Percentiles rank a stretch among this genome's conserved stretches.
These are phyloP conservation scores for Epirrhoe alternata DNA, from an alignment of 2,888 invertebrate genomes.

Conservation along the genomic window DNA sequence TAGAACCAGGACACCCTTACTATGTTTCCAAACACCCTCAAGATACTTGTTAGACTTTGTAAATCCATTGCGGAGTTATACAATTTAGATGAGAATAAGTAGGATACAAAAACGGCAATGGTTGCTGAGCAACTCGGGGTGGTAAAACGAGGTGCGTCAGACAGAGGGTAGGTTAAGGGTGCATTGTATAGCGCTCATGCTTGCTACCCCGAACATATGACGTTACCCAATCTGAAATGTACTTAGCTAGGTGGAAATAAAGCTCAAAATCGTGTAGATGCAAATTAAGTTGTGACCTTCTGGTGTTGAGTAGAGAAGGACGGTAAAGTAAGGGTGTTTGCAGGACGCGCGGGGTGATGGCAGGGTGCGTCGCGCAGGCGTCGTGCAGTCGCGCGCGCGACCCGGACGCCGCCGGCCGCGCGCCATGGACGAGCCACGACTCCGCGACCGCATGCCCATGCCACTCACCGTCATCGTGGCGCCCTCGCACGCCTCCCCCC, in stretches of 20 bases:
- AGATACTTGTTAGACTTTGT: not conserved
- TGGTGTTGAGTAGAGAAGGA: conserved; percentile 37
- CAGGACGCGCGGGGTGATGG: conserved; percentile 72
- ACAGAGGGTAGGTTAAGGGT: conserved; percentile 79
- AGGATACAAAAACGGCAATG: conserved; percentile 50
- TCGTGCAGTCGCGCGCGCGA: conserved; percentile 85
- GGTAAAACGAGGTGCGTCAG: conserved; percentile 43
- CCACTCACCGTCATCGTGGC: conserved; percentile 86
- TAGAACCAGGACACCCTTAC: conserved; percentile 36
- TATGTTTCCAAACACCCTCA: conserved; percentile 5
- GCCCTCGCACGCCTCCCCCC: conserved; percentile 88
- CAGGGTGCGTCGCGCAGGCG: conserved; percentile 83
- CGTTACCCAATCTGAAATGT: conserved; percentile 24
- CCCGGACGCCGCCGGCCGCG: conserved; percentile 85
- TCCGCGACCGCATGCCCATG: conserved; percentile 69
- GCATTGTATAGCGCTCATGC: conserved; percentile 72
- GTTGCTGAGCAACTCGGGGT: conserved; percentile 43
- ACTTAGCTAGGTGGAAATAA: conserved; percentile 31
- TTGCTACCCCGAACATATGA: conserved; percentile 58
- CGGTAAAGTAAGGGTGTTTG: conserved; percentile 77
- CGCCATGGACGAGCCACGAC: conserved; percentile 79
- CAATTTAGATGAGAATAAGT: not conserved
- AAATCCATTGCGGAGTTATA: conserved; percentile 25
- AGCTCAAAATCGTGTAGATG: conserved; percentile 38
- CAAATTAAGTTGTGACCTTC: conserved; percentile 57